Conservation (phyloP, 2,888 invertebrate genomes). For the Caenorhabditis wallacei region DNA sequence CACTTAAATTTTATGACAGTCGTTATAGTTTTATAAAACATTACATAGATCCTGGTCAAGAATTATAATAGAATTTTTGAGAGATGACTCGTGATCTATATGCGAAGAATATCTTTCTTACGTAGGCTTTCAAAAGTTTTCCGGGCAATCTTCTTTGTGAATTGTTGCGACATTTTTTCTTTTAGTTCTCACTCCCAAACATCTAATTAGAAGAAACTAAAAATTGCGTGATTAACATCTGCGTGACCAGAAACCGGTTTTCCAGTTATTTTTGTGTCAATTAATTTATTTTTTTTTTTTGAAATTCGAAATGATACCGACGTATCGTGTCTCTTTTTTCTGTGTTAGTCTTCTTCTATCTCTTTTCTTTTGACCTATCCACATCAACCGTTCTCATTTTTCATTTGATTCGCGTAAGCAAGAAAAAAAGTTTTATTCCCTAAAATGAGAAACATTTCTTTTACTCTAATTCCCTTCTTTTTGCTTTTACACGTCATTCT, state of each 20-base stretch:
- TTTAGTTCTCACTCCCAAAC: not conserved
- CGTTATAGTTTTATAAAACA: slow-evolving; percentile 38
- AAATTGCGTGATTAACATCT: slow-evolving; percentile 6
- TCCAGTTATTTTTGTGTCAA: slow-evolving; percentile 32
- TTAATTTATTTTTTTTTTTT: slow-evolving; percentile 6
- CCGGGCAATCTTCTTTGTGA: no score
- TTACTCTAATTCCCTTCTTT: not conserved
- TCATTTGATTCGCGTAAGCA: not conserved
- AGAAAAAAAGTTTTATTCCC: not conserved
- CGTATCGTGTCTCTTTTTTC: slow-evolving; percentile 17
- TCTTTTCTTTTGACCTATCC: slow-evolving; percentile 9
- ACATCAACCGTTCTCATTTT: slow-evolving; percentile 7
- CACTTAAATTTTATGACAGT: slow-evolving; percentile 35
- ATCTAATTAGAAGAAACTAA: not conserved
- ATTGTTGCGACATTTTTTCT: no score
- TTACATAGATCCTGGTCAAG: slow-evolving; percentile 35
- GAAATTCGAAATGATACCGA: slow-evolving; percentile 15
- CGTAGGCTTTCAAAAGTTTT: no score
- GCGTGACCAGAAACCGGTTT: slow-evolving; percentile 24
- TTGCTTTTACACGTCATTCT: not conserved
- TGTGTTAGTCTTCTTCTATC: slow-evolving; percentile 17
- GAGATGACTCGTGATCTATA: no score
- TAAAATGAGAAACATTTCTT: not conserved
- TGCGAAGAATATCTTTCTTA: no score
- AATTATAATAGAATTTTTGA: not conserved